Evolutionary conservation across 1,140 invertebrate genomes (phyloP), one percentile per base, ranked within the genome.

Genomic region (Meloidogyne hapla): DNA sequence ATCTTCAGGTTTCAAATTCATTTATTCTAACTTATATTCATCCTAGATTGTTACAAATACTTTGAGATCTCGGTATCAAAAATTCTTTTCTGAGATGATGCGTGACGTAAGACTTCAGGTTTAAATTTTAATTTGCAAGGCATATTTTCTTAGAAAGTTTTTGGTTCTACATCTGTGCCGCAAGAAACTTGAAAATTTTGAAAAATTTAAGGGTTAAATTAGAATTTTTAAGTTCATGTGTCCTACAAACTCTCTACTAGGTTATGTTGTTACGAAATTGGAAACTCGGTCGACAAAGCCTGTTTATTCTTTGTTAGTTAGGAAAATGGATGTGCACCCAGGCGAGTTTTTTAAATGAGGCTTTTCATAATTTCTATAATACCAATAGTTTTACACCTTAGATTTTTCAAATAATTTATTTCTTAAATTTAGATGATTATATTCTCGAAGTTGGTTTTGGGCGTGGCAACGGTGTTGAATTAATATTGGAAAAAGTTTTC

Each of bases 401-500:
- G 1, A 12, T 69, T 73, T 21, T 13, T 18, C 12, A 15, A n/a
- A 21, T 13, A 38, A 25, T 28, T n/a, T 38, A n/a, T n/a, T n/a
- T n/a, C n/a, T 28, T n/a, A 9, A 66, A 26, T 80, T 76, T 40
- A 80, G 79, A 81, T 68, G 23, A 77, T 28, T 79, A 77, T 13
- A 64, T 81, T 23, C 69, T 80, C 4, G 79, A 80, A 63, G n/a
- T 80, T n/a, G 79, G 79, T 45, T 80, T 72, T 67, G 79, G 79
- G 6, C 75, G 79, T 56, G 79, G 79, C n/a, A 21, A 76, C 61
- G 79, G 79, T 25, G 21, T 80, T 0, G 26, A 48, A 12, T n/a
- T 48, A 18, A 21, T 76, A 26, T 68, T 63, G n/a, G 61, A 77
- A 28, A 81, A 6, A n/a, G 26, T 80, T 10, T 28, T 62, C 42